phyloP scores from a whole-genome alignment of 2,113 vertebrate species.

The Eonycteris spelaea region DNA sequence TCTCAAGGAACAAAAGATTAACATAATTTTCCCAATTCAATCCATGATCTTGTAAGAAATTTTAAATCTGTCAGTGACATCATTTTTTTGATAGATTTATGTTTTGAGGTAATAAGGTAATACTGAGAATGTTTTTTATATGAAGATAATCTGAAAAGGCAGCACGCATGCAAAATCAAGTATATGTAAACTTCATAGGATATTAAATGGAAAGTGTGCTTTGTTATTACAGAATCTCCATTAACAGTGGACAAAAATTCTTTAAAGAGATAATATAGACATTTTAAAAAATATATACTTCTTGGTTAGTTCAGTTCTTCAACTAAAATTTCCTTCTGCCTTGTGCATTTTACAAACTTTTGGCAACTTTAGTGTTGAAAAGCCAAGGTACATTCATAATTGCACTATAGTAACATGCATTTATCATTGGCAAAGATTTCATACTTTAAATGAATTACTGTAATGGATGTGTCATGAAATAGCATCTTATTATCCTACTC shows the following conservation, averaged over 20 bases:
- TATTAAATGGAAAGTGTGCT: background rate
- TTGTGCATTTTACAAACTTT: slow-evolving; percentile 73
- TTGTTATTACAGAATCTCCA: slow-evolving; percentile 32
- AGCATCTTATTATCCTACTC: slow-evolving; percentile 78
- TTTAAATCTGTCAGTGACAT: background rate
- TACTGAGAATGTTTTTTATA: background rate
- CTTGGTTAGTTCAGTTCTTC: slow-evolving; percentile 60
- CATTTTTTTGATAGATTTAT: background rate
- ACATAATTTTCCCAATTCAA: background rate
- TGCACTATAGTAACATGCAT: slow-evolving; percentile 70
- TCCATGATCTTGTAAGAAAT: background rate
- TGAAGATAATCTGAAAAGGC: background rate
- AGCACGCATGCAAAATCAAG: background rate
- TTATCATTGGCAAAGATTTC: slow-evolving; percentile 77
- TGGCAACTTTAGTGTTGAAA: slow-evolving; percentile 79
- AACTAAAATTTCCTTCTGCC: slow-evolving; percentile 46
- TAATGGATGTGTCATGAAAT: slow-evolving; percentile 80
- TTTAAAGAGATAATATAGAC: slow-evolving; percentile 24
- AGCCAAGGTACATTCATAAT: slow-evolving; percentile 79
- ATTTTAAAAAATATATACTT: slow-evolving; percentile 45
- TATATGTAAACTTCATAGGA: background rate
- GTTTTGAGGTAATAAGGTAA: background rate
- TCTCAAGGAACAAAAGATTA: background rate
- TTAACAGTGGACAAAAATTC: slow-evolving; percentile 56
- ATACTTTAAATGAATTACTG: slow-evolving; percentile 79